These are phyloP conservation scores for Cassiopea xamachana DNA, from an alignment of 30 jellyfish, hydroid and myxozoan genomes.

Conservation along the genomic window DNA sequence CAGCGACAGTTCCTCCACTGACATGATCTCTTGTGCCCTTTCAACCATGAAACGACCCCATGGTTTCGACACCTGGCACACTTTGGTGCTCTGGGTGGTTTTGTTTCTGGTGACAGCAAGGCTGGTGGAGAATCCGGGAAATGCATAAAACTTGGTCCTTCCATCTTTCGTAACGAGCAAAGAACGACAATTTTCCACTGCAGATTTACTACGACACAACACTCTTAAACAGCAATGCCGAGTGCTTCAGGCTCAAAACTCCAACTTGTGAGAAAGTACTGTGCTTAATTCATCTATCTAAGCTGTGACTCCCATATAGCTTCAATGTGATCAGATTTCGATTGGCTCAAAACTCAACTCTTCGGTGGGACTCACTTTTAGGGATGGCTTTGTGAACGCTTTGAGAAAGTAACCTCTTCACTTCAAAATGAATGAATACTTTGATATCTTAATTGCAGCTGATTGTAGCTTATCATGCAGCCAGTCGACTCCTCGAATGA, in stretches of 20 bases:
- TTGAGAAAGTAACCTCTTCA: no score
- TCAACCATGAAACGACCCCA: slow-evolving; percentile 87
- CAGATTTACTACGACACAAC: not conserved
- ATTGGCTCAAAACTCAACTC: not conserved
- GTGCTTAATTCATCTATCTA: not conserved
- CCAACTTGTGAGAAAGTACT: not conserved
- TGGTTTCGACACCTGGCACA: slow-evolving; percentile 92
- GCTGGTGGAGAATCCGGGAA: slow-evolving; percentile 80
- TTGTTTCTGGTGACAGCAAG: slow-evolving; percentile 88
- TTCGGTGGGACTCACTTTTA: not conserved
- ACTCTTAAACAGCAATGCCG: not conserved
- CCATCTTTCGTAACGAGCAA: slow-evolving; percentile 25
- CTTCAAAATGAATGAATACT: no score
- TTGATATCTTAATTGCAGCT: not conserved
- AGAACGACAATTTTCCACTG: not conserved
- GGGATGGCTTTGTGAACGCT: no score
- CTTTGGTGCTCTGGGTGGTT: slow-evolving; percentile 94
- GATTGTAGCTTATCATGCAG: not conserved
- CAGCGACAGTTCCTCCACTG: slow-evolving; percentile 86
- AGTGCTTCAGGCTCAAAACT: not conserved
- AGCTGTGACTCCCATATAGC: not conserved
- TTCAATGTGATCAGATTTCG: not conserved
- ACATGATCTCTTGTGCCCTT: slow-evolving; percentile 87
- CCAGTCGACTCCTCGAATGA: slow-evolving; percentile 1
- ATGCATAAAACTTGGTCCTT: slow-evolving; percentile 76